phyloP scores from a whole-genome alignment of 2,888 invertebrate species.

The Druceiella hillmani region DNA sequence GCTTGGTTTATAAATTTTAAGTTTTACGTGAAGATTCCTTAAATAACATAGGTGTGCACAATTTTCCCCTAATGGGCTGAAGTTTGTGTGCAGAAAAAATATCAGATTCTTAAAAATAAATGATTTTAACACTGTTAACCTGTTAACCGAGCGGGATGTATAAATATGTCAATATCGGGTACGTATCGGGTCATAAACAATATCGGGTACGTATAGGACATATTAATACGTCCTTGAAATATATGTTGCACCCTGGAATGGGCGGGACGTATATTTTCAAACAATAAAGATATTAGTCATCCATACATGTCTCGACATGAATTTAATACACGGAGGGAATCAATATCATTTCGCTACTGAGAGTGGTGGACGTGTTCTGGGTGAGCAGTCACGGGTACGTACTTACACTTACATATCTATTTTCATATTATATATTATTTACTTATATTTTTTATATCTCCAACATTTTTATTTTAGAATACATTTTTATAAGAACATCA shows the following conservation, averaged over 20 bases:
- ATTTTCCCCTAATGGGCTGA: no score
- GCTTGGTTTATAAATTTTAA: no score
- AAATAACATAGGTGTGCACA: no score
- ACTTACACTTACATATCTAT: slow-evolving; percentile 14
- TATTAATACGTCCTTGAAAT: slow-evolving; percentile 13
- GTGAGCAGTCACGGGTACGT: slow-evolving; percentile 14
- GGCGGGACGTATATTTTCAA: slow-evolving; percentile 18
- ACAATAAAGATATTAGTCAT: slow-evolving; percentile 17
- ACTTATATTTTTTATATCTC: slow-evolving; percentile 9
- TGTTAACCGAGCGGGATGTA: slow-evolving; percentile 11
- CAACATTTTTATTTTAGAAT: slow-evolving; percentile 7
- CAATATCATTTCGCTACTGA: no score
- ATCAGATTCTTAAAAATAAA: no score
- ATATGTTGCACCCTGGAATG: slow-evolving; percentile 15
- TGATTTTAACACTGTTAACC: no score
- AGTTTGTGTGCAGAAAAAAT: no score
- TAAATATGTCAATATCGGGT: slow-evolving; percentile 7
- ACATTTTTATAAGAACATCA: no score
- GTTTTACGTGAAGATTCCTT: no score
- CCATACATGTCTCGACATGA: no score
- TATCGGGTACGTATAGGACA: slow-evolving; percentile 8
- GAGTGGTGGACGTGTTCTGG: slow-evolving; percentile 14
- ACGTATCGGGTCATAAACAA: slow-evolving; percentile 4
- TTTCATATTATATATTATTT: slow-evolving; percentile 6
- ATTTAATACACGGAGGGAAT: no score